Conservation (phyloP, 2,888 invertebrate species). For the Sinentomon sp. region DNA sequence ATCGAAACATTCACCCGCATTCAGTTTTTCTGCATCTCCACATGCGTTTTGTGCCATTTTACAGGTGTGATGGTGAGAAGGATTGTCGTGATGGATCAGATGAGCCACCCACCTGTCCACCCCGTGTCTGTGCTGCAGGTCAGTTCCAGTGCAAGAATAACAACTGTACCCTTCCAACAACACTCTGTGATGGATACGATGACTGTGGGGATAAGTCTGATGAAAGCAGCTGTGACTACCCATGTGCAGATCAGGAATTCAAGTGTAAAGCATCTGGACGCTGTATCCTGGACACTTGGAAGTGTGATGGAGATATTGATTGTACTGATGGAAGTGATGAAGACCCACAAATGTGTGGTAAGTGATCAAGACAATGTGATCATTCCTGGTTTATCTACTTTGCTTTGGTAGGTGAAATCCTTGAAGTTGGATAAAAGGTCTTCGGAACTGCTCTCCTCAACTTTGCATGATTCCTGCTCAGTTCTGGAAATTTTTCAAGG, state of each 20-base stretch:
- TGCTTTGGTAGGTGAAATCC: too few species aligned
- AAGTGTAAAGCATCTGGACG: slow-evolving; percentile 65
- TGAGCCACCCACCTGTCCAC: slow-evolving; percentile 56
- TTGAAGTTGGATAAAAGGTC: too few species aligned
- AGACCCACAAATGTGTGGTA: slow-evolving; percentile 55
- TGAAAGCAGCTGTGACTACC: slow-evolving; percentile 47
- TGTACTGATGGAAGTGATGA: slow-evolving; percentile 81
- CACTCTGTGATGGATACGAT: slow-evolving; percentile 73
- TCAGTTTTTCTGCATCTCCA: too few species aligned
- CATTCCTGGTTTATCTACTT: too few species aligned
- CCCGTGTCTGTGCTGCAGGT: slow-evolving; percentile 56
- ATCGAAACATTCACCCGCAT: too few species aligned
- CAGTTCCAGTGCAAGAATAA: slow-evolving; percentile 81
- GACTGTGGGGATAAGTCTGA: slow-evolving; percentile 81
- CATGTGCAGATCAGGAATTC: slow-evolving; percentile 66
- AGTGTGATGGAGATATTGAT: slow-evolving; percentile 82
- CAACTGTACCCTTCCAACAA: slow-evolving; percentile 72
- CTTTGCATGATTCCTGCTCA: too few species aligned
- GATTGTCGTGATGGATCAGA: slow-evolving; percentile 69
- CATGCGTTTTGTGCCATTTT: slow-evolving; percentile 22
- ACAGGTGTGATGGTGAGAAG: slow-evolving; percentile 64
- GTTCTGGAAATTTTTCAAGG: too few species aligned
- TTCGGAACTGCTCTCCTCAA: too few species aligned
- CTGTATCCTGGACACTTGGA: slow-evolving; percentile 69
- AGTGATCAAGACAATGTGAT: slow-evolving; percentile 20